phyloP scores from a whole-genome alignment of 64 coral and sea anemone genomes.

The Pocillopora damicornis region DNA sequence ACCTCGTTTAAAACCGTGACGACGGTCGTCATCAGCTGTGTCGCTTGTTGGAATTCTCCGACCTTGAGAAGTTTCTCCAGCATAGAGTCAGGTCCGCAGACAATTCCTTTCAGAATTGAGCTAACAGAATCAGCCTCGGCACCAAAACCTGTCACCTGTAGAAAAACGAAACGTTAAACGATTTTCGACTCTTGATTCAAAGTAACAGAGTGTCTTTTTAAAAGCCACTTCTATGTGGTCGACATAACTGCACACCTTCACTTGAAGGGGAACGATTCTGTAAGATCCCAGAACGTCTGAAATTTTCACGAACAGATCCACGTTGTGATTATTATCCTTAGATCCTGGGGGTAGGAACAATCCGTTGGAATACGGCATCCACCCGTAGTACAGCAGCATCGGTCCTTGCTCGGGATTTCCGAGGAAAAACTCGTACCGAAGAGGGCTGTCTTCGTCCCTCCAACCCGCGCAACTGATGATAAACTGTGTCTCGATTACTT shows the following conservation, averaged over 20 bases:
- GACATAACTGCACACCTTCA: slow-evolving; percentile 19
- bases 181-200: too few species aligned
- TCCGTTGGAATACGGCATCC: background rate
- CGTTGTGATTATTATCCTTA: background rate
- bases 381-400: slow-evolving; percentile 38
- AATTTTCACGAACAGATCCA: slow-evolving; percentile 47
- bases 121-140: slow-evolving; percentile 24
- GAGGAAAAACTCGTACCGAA: slow-evolving; percentile 61
- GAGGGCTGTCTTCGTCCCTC: slow-evolving; percentile 55
- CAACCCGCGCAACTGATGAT: slow-evolving; percentile 42
- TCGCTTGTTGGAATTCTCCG: slow-evolving; percentile 36
- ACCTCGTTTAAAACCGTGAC: slow-evolving; percentile 42
- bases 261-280: slow-evolving; percentile 11
- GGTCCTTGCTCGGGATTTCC: background rate
- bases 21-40: slow-evolving; percentile 42
- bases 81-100: slow-evolving; percentile 41
- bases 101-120: slow-evolving; percentile 32
- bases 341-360: slow-evolving; percentile 43
- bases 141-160: slow-evolving; percentile 42
- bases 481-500: slow-evolving; percentile 39
- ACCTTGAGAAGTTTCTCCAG: slow-evolving; percentile 7
- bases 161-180: background rate
- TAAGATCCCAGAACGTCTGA: slow-evolving; percentile 41
- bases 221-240: background rate
- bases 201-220: too few species aligned